These are phyloP conservation scores for Brachyrhaphis roseni DNA, from an alignment of 2,797 vertebrate species.

Conservation along the genomic window DNA sequence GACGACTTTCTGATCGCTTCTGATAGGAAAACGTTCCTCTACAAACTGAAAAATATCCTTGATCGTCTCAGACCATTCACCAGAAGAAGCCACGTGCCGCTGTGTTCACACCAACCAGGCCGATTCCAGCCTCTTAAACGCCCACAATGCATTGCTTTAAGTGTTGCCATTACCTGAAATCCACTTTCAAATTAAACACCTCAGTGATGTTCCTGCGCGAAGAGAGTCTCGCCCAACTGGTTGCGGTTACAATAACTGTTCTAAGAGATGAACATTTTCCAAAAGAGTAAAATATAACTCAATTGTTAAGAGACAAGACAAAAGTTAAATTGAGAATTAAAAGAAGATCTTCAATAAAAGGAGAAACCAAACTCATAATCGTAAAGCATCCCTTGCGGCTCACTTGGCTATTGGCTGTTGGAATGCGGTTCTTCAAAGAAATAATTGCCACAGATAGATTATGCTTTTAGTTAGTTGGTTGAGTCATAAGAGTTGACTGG, in stretches of 20 bases:
- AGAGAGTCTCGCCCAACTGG: conserved; percentile 22
- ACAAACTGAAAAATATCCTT: conserved; percentile 11
- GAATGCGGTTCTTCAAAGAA: conserved; percentile 1
- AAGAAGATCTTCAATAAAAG: not conserved
- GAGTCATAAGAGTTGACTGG: conserved; percentile 62
- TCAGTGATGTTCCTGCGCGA: conserved; percentile 6
- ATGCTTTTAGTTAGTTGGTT: conserved; percentile 69
- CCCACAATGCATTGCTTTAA: conserved; percentile 19
- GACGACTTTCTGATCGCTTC: conserved; percentile 7
- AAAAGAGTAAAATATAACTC: not conserved
- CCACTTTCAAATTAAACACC: conserved; percentile 23
- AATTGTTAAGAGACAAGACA: conserved; percentile 5
- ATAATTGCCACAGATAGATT: conserved; percentile 35
- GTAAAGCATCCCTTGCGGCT: conserved; percentile 19
- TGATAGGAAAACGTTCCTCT: conserved; percentile 15
- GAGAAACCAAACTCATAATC: conserved; percentile 5
- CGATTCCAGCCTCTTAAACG: conserved; percentile 24
- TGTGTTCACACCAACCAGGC: conserved; percentile 4
- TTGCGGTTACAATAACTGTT: conserved; percentile 10
- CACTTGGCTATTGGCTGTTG: not conserved
- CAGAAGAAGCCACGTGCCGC: conserved; percentile 2
- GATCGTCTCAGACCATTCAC: conserved; percentile 5
- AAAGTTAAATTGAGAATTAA: conserved; percentile 1
- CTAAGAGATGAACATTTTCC: conserved; percentile 11
- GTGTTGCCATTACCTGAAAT: conserved; percentile 34